phyloP scores from a whole-genome alignment of 2,797 vertebrate species.

The Poeciliopsis turneri region DNA sequence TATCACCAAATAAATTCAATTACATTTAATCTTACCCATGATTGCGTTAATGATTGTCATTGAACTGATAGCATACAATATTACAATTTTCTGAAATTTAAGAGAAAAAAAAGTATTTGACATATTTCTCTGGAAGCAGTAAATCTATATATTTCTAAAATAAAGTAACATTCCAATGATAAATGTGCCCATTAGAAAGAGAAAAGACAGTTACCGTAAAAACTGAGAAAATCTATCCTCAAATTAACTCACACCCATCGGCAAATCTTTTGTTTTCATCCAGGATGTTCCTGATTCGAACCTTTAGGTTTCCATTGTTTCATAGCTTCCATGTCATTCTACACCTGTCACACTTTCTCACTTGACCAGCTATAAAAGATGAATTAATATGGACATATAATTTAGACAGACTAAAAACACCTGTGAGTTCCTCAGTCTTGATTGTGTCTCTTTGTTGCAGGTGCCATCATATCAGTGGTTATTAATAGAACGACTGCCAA shows the following conservation, averaged over 20 bases:
- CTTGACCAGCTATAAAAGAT: conserved; percentile 10
- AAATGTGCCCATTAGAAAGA: not conserved
- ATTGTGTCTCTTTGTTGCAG: conserved; percentile 59
- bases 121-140: not conserved
- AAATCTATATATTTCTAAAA: not conserved
- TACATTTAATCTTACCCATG: not conserved
- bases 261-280: not conserved
- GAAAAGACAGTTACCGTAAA: not conserved
- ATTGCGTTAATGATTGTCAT: not conserved
- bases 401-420: conserved; percentile 48
- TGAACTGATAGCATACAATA: not conserved
- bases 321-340: not conserved
- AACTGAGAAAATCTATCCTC: not conserved
- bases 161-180: not conserved
- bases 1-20: not conserved
- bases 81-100: not conserved
- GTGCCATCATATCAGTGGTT: conserved; percentile 55
- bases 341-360: not conserved
- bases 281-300: not conserved
- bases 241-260: not conserved
- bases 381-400: conserved; percentile 22
- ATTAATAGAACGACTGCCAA: conserved; percentile 69
- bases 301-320: not conserved
- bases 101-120: not conserved
- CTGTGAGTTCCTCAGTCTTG: conserved; percentile 54